These are phyloP conservation scores for Agriopis marginaria DNA, from an alignment of 2,888 invertebrate genomes.

Conservation along the genomic window DNA sequence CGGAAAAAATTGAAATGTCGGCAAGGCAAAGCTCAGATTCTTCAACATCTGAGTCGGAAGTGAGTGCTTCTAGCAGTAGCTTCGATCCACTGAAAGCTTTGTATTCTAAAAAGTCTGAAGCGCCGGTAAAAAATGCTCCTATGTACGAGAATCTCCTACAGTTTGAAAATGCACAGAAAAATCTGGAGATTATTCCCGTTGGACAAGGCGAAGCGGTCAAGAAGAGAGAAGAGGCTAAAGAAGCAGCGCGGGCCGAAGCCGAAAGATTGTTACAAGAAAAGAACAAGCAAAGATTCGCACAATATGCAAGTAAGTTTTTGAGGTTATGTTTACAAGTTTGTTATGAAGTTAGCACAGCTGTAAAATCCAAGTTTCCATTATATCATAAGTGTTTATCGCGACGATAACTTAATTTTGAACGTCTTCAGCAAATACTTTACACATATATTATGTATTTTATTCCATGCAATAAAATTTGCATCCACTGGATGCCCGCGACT, in stretches of 20 bases:
- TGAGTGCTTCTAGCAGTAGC: slow-evolving; percentile 72
- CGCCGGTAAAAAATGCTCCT: slow-evolving; percentile 87
- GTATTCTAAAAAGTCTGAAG: slow-evolving; percentile 83
- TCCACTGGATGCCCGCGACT: too few relatives aligned
- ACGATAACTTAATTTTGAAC: too few relatives aligned
- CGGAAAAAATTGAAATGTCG: slow-evolving; percentile 59
- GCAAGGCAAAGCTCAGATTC: slow-evolving; percentile 63
- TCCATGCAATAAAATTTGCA: too few relatives aligned
- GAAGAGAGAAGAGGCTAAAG: slow-evolving; percentile 70
- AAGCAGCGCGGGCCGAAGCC: slow-evolving; percentile 56
- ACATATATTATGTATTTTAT: too few relatives aligned
- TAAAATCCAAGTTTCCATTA: not conserved
- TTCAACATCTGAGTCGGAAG: slow-evolving; percentile 77
- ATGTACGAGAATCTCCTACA: slow-evolving; percentile 89
- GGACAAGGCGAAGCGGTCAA: slow-evolving; percentile 63
- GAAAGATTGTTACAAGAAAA: slow-evolving; percentile 66
- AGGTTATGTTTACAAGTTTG: slow-evolving; percentile 68
- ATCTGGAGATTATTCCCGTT: slow-evolving; percentile 58
- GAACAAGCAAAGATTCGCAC: slow-evolving; percentile 74
- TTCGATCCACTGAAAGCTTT: slow-evolving; percentile 91
- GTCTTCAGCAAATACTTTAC: too few relatives aligned
- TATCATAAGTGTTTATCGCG: too few relatives aligned
- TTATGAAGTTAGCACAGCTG: not conserved
- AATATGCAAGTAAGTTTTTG: slow-evolving; percentile 72
- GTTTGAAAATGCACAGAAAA: slow-evolving; percentile 74